Base-by-base conservation (phyloP, 2,888 invertebrate genomes). In the Diarsia mendica region DNA sequence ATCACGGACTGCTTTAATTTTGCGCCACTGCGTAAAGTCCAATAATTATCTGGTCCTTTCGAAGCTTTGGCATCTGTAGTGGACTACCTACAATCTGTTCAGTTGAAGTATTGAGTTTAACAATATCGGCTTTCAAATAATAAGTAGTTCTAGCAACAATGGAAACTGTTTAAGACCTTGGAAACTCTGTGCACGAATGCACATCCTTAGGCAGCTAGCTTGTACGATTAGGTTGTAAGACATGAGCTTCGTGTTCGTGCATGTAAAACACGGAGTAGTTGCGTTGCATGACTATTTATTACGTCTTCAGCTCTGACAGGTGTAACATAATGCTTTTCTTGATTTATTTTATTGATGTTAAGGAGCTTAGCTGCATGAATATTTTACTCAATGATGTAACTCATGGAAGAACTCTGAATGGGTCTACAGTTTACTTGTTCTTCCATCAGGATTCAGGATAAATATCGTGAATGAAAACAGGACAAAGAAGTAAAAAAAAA, bases 1-100 rank as follows among this genome's bases (percentile, higher is more conserved):
- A 79, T 84, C 80, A 77, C 72, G n/a, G 77, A 81, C 81, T 81
- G 80, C 83, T 85, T 82, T 77, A 75, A 85, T 84, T 88, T 76
- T 79, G 80, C 72, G 73, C 85, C 82, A 85, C 84, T 85, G 83
- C 85, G 83, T 89, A 83, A 85, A 86, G 72, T 81, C 77, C 83
- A 65, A 53, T 73, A 80, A 85, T 86, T 84, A 85, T 79, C 69
- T 75, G 77, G 72, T 60, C 73, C 77, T 72, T 82, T 64, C 61
- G 18, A 66, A 72, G 75, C 61, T 66, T 75, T 74, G 61, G 28
- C 61, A 44, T 77, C 68, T 60, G 67, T 64, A 70, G 28, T 72
- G 15, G n/a, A 48, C 23, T 48, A 55, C 20, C 23, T 48, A 55
- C 20, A 60, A 53, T 61, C 23, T 60, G 20, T 79, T 23, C 33